A percentile compares a stretch with the other conserved stretches of the same genome.
phyloP scores from a whole-genome alignment of 2,113 vertebrate genomes.

The Labrus mixtus region DNA sequence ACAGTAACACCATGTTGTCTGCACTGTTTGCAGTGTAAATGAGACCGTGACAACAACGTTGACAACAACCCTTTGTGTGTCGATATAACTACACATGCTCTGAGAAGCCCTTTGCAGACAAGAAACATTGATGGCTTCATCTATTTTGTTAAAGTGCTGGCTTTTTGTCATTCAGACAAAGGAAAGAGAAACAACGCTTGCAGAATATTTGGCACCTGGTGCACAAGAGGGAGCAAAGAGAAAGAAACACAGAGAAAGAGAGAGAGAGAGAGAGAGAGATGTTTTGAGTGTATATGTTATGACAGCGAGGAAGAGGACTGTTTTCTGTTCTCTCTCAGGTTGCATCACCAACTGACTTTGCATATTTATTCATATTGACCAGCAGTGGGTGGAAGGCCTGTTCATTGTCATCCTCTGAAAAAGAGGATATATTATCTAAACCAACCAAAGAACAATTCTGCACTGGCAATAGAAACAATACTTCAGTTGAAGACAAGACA shows the following conservation, averaged over 20 bases:
- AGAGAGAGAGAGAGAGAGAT: background rate
- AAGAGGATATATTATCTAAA: background rate
- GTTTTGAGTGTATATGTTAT: background rate
- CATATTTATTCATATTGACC: background rate
- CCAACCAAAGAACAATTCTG: background rate
- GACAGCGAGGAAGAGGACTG: background rate
- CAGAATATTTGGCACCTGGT: background rate
- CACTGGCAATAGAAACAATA: background rate
- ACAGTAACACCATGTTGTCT: background rate
- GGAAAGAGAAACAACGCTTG: background rate
- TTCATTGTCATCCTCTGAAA: background rate
- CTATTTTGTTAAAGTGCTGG: background rate
- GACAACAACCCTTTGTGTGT: conserved; percentile 4
- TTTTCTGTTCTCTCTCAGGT: background rate
- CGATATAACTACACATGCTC: background rate
- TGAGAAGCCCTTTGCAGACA: background rate
- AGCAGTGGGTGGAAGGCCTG: background rate
- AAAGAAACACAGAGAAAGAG: background rate
- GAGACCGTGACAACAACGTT: background rate
- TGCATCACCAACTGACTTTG: background rate
- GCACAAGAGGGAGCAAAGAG: background rate
- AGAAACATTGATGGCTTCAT: background rate
- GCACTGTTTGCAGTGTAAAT: conserved; percentile 22
- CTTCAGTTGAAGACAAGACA: background rate
- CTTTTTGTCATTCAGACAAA: background rate